phyloP scores from a whole-genome alignment of 2,888 invertebrate species.

The Sphinx pinastri region DNA sequence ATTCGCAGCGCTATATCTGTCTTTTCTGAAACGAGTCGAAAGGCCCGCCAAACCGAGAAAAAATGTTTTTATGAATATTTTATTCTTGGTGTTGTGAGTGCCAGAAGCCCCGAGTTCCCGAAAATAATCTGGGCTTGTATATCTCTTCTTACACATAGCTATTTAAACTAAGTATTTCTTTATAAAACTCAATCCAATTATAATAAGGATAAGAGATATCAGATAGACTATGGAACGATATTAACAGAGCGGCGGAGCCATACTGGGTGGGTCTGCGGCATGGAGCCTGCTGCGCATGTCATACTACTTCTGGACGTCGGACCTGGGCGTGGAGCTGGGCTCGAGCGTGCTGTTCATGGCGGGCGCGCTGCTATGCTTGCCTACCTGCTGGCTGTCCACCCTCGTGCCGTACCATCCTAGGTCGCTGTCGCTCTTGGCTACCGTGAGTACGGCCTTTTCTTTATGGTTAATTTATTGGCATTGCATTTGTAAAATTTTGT shows the following conservation, averaged over 20 bases:
- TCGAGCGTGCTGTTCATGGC: slow-evolving; percentile 61
- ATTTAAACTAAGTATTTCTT: no score
- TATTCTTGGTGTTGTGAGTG: no score
- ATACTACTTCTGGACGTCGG: slow-evolving; percentile 77
- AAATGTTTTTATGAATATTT: no score
- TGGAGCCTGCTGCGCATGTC: slow-evolving; percentile 73
- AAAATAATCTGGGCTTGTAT: no score
- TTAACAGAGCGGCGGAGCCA: slow-evolving; percentile 69
- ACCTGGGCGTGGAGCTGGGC: slow-evolving; percentile 69
- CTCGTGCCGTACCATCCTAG: slow-evolving; percentile 68
- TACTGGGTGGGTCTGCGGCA: slow-evolving; percentile 65
- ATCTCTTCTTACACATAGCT: no score
- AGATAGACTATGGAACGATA: not conserved
- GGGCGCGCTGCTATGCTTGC: slow-evolving; percentile 70
- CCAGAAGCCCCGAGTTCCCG: no score
- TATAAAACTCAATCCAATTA: not conserved
- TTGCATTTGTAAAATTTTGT: not conserved
- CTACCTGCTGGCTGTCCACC: slow-evolving; percentile 73
- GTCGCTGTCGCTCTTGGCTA: slow-evolving; percentile 57
- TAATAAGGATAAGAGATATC: not conserved
- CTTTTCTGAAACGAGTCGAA: no score
- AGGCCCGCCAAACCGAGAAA: no score
- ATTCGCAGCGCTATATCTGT: no score
- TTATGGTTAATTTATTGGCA: not conserved
- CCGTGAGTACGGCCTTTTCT: slow-evolving; percentile 47